phyloP scores from a whole-genome alignment of 2,797 vertebrate species.

The Emydoidea blandingii region DNA sequence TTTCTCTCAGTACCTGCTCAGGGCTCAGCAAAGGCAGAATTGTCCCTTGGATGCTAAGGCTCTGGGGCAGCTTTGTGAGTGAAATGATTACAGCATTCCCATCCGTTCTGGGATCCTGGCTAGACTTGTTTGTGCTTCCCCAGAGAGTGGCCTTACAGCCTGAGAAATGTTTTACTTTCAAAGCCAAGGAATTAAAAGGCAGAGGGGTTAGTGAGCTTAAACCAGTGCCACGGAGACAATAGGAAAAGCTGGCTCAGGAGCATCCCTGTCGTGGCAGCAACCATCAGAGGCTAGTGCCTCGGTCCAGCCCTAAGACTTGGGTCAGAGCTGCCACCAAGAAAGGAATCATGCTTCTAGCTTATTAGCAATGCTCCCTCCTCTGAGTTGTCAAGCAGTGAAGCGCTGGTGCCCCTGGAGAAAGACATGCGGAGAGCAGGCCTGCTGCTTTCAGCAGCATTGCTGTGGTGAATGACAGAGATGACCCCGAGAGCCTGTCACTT shows the following conservation, averaged over 20 bases:
- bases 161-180: not conserved
- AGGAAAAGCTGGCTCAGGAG: not conserved
- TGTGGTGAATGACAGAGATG: not conserved
- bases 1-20: not conserved
- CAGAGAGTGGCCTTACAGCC: not conserved
- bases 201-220: not conserved
- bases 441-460: not conserved
- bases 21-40: not conserved
- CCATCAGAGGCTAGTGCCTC: not conserved
- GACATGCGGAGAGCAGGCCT: not conserved
- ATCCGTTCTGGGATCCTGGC: not conserved
- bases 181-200: not conserved
- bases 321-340: not conserved
- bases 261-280: not conserved
- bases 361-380: not conserved
- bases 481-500: not conserved
- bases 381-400: not conserved
- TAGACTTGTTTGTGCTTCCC: not conserved
- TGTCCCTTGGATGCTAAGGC: not conserved
- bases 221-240: not conserved
- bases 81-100: not conserved
- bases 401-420: too few species aligned
- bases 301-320: not conserved
- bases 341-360: not conserved
- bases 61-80: not conserved